Conservation (phyloP, 2,113 vertebrate genomes). For the Psephotus haematonotus region DNA sequence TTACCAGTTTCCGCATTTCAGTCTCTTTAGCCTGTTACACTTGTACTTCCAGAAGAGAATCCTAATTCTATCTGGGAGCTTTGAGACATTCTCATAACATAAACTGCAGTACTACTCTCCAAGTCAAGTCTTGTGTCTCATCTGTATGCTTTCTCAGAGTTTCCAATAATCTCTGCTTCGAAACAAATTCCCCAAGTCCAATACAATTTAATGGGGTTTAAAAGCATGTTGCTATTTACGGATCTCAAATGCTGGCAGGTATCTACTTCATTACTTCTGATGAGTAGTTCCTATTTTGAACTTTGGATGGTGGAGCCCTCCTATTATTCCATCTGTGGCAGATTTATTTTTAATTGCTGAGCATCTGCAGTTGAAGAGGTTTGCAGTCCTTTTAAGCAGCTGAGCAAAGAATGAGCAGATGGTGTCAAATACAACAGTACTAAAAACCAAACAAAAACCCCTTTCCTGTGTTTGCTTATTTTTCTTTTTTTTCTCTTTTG, state of each 20-base stretch:
- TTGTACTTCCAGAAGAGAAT: neutral
- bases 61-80: neutral
- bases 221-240: conserved; percentile 30
- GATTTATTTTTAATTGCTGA: conserved; percentile 61
- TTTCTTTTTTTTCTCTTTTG: neutral
- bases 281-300: conserved; percentile 36
- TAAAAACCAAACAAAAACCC: neutral
- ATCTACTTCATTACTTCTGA: conserved; percentile 29
- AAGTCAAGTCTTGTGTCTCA: neutral
- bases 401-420: conserved; percentile 63
- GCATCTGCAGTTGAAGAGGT: conserved; percentile 59
- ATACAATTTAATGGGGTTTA: conserved; percentile 24
- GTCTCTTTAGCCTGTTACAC: neutral
- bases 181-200: conserved; percentile 27
- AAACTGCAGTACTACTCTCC: neutral
- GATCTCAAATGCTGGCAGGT: conserved; percentile 40
- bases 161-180: conserved; percentile 2
- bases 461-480: neutral
- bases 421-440: conserved; percentile 30
- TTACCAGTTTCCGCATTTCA: neutral
- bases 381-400: conserved; percentile 46
- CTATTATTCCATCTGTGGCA: conserved; percentile 56
- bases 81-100: neutral
- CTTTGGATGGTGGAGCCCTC: neutral
- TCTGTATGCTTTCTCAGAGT: neutral